phyloP scores from a whole-genome alignment of 2,113 vertebrate species.

The Nothobranchius furzeri region DNA sequence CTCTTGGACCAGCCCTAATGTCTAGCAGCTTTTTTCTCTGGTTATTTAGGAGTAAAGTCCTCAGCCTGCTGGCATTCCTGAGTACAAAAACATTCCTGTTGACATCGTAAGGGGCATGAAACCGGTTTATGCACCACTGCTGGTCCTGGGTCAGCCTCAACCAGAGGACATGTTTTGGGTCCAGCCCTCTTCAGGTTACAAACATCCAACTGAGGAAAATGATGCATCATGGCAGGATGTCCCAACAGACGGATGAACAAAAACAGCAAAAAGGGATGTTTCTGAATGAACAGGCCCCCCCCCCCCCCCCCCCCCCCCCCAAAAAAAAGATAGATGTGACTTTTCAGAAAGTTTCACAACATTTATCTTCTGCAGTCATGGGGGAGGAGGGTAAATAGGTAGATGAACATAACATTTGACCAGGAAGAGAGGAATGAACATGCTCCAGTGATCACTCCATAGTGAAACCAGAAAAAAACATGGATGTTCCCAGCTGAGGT shows the following conservation, averaged over 20 bases:
- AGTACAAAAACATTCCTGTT: neutral
- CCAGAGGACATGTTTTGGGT: conserved; percentile 45
- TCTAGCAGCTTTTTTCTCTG: too few species aligned
- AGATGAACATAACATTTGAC: conserved; percentile 3
- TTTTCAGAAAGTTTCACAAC: neutral
- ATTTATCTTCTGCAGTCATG: neutral
- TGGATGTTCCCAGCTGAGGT: conserved; percentile 38
- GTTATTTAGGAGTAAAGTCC: neutral
- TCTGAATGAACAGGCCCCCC: neutral
- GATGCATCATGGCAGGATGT: neutral
- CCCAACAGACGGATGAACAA: neutral
- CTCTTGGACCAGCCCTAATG: too few species aligned
- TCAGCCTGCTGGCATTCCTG: neutral
- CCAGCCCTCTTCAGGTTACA: conserved; percentile 29
- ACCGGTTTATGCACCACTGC: conserved; percentile 9
- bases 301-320: too few species aligned
- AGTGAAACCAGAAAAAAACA: conserved; percentile 44
- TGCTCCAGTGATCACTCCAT: conserved; percentile 19
- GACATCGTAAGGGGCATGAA: conserved; percentile 3
- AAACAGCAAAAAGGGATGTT: neutral
- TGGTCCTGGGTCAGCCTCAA: conserved; percentile 38
- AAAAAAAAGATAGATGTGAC: neutral
- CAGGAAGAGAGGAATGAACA: conserved; percentile 1
- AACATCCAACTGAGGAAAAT: conserved; percentile 14
- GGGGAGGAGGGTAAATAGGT: too few species aligned